Evolutionary conservation across 2,113 vertebrate species (phyloP).

Genomic region (Nothoprocta perdicaria): DNA sequence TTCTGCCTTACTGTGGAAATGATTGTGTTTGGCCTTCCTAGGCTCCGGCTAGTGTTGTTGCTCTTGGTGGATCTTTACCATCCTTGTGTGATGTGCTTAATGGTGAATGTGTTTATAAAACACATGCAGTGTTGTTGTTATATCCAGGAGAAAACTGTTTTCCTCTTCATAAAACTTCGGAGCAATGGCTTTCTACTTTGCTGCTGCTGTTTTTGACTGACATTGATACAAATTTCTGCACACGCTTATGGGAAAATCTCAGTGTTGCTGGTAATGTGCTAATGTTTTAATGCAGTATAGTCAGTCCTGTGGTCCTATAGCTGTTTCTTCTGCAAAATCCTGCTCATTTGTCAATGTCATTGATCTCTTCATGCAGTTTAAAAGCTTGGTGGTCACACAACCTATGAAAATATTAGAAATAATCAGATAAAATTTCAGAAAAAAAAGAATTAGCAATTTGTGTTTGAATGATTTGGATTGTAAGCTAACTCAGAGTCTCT

Average conservation of each 20-base stretch:
- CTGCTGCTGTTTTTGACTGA: background rate
- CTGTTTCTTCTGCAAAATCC: background rate
- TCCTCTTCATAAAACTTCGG: background rate
- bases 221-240: background rate
- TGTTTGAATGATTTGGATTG: background rate
- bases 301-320: background rate
- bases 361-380: background rate
- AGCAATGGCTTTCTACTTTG: background rate
- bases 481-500: background rate
- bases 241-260: background rate
- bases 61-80: accelerated
- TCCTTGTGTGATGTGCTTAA: background rate
- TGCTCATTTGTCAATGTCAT: background rate
- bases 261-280: background rate
- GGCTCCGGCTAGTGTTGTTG: background rate
- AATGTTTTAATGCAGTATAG: background rate
- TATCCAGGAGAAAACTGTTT: background rate
- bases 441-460: background rate
- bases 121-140: background rate
- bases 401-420: background rate
- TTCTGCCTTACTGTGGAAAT: background rate
- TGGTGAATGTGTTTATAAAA: background rate
- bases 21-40: background rate
- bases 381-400: background rate
- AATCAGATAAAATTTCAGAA: background rate